These are phyloP conservation scores for Plutomurus gul DNA, from an alignment of 1,140 invertebrate species.

Conservation along the genomic window DNA sequence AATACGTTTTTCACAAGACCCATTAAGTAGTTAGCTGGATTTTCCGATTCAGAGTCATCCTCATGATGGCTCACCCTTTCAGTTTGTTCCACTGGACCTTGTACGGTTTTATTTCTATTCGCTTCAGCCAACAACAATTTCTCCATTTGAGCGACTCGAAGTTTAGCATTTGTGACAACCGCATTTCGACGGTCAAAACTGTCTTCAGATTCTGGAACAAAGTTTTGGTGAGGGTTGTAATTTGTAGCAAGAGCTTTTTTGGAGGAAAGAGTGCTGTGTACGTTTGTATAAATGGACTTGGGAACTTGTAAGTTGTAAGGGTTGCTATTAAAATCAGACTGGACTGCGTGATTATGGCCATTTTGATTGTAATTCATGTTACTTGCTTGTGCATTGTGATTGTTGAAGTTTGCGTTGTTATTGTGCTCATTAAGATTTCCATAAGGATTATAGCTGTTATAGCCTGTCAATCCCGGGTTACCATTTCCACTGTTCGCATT, in stretches of 20 bases:
- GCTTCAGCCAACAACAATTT: background rate
- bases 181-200: constrained; percentile 44
- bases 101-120: background rate
- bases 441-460: constrained; percentile 3
- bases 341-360: background rate
- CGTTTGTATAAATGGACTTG: no score
- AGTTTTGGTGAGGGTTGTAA: constrained; percentile 41
- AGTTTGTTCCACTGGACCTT: background rate
- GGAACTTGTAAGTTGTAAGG: no score
- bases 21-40: background rate
- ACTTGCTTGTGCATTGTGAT: background rate
- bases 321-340: no score
- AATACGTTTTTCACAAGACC: background rate
- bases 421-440: background rate
- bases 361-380: background rate
- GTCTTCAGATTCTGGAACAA: constrained; percentile 47
- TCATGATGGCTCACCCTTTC: background rate
- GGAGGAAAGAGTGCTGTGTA: background rate
- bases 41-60: background rate
- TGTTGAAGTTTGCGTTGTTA: background rate
- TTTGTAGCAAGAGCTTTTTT: background rate
- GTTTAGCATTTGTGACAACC: constrained; percentile 29
- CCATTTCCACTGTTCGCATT: no score
- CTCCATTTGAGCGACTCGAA: background rate
- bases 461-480: background rate